A percentile compares a stretch with the other conserved stretches of the same genome.
phyloP scores from a whole-genome alignment of 2,888 invertebrate genomes.

The Holacanthella duospinosa region DNA sequence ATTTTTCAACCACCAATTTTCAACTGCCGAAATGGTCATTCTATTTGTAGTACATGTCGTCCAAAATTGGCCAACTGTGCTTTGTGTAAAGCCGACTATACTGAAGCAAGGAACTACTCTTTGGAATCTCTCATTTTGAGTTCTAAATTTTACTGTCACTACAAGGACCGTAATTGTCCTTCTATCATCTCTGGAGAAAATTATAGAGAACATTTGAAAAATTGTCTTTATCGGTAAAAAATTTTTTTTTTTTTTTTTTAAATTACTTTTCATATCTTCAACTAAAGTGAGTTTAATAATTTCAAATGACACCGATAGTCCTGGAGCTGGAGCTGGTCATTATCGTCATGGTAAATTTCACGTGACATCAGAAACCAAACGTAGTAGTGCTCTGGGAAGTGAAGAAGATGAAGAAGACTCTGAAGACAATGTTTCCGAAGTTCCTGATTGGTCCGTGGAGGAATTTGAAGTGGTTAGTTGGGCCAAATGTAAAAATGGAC shows the following conservation, averaged over 20 bases:
- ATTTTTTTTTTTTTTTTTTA: neutral
- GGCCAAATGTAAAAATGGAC: neutral
- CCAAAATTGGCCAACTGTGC: constrained; percentile 12
- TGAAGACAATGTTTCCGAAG: neutral
- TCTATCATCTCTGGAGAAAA: constrained; percentile 9
- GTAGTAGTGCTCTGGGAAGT: too few relatives aligned
- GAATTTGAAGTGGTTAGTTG: neutral
- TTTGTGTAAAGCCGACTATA: constrained; percentile 12
- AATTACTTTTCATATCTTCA: too few relatives aligned
- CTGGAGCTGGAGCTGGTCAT: neutral
- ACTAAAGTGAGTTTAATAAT: too few relatives aligned
- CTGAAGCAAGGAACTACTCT: constrained; percentile 13
- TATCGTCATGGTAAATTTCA: too few relatives aligned
- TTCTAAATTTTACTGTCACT: constrained; percentile 12
- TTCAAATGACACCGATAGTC: too few relatives aligned
- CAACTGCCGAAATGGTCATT: constrained; percentile 17
- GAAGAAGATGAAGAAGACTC: neutral
- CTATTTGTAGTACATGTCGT: constrained; percentile 14
- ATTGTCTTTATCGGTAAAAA: constrained; percentile 12
- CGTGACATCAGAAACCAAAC: too few relatives aligned
- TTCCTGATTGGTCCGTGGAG: neutral
- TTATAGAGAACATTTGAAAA: constrained; percentile 6
- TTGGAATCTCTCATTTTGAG: constrained; percentile 16
- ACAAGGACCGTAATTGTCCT: constrained; percentile 13
- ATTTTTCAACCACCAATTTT: constrained; percentile 17